Conservation (phyloP, 2,113 vertebrate species). For the Aplodontia rufa region DNA sequence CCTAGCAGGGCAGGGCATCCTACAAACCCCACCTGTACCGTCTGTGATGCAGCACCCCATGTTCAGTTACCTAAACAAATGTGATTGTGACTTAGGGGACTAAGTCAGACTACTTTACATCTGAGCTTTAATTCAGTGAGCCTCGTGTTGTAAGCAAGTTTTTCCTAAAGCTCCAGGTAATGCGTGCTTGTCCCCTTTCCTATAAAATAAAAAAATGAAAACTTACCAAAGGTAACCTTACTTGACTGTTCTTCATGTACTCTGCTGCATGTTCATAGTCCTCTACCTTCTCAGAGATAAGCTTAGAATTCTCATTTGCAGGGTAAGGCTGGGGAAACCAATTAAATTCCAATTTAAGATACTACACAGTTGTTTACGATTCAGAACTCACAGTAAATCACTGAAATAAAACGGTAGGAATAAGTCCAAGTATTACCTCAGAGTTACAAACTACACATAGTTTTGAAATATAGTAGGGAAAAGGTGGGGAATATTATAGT, state of each 20-base stretch:
- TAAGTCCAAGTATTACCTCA: slow-evolving; percentile 9
- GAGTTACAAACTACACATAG: neutral
- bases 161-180: neutral
- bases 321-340: slow-evolving; percentile 83
- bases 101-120: neutral
- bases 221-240: slow-evolving; percentile 85
- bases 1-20: neutral
- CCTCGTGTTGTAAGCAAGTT: neutral
- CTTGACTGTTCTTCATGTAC: slow-evolving; percentile 83
- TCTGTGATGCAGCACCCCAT: neutral
- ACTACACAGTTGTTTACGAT: neutral
- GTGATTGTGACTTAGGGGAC: neutral
- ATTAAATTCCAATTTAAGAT: neutral
- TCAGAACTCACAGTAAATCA: neutral
- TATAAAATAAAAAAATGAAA: neutral
- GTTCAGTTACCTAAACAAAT: neutral
- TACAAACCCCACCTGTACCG: neutral
- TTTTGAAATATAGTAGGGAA: neutral
- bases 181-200: neutral
- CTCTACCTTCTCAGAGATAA: slow-evolving; percentile 82
- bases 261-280: slow-evolving; percentile 86
- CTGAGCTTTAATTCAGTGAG: neutral
- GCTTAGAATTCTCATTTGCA: slow-evolving; percentile 80
- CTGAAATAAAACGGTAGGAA: slow-evolving; percentile 14
- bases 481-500: neutral